Base-by-base conservation (phyloP, 2,888 invertebrate species). In the Heliconius ismenius region DNA sequence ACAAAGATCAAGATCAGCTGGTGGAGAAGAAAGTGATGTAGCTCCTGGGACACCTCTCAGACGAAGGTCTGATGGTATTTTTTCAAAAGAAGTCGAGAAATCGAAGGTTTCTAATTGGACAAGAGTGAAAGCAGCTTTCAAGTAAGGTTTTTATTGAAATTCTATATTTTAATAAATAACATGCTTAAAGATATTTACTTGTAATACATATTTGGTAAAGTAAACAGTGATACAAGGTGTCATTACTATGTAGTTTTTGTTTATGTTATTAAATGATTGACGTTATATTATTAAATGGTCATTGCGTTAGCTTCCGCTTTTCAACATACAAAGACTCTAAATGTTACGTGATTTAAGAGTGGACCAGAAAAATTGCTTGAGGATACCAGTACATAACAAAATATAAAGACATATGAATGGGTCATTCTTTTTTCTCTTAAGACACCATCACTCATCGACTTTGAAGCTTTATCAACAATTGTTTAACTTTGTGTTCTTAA, bases 71-170 rank as follows among this genome's bases (percentile, higher is more conserved):
- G 94, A 92, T 78, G 92, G 91, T 0, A 83, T 93, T 4, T 92
- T 91, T 70, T 81, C 86, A 69, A 94, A 93, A 76, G 92, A 93
- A 82, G 91, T 93, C 0, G 94, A 94, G 26, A 94, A 93, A 76
- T 94, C 96, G 0, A 96, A 96, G 85, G 95, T 97, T 72, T 97
- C 98, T 0, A 98, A 98, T 86, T 98, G 98, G 98, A 97, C 97
- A 0, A 96, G 96, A 90, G 98, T 98, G 15, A 98, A 98, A 89
- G 97, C 97, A 68, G 98, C 98, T 21, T 97, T 98, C 84, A 97
- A 96, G 89, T 97, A 95, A 96, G 96, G 96, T 84, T 72, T 62
- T n/a, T 64, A 65, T 54, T 63, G 7, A 65, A 67, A 54, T 70
- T 54, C 26, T 36, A 4, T 64, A 15, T 13, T 74, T 49, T 28